A percentile compares a stretch with the other conserved stretches of the same genome.
Conservation (phyloP, 2,797 vertebrate species). For the Euthynnus affinis region DNA sequence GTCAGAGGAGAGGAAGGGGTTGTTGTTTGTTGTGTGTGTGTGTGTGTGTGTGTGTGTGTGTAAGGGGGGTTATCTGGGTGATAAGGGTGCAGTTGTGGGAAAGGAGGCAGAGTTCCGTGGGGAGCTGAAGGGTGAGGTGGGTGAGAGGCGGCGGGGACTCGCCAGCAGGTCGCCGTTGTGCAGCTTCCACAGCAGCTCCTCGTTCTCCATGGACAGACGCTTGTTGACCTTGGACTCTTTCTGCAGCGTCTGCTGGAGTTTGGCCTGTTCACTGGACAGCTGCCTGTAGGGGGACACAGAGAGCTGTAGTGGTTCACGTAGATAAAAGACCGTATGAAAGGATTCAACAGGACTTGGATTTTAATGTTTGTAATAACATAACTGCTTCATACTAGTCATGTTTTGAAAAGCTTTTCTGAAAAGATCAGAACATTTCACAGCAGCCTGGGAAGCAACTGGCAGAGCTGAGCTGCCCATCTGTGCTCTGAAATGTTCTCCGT, state of each 20-base stretch:
- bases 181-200: conserved; percentile 96
- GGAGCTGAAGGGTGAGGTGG: conserved; percentile 88
- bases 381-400: no score
- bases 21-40: neutral
- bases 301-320: neutral
- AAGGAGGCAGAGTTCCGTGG: conserved; percentile 90
- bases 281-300: conserved; percentile 86
- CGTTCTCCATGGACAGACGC: conserved; percentile 96
- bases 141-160: conserved; percentile 90
- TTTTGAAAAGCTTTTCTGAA: no score
- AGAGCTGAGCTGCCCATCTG: no score
- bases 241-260: conserved; percentile 93
- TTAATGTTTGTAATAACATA: neutral
- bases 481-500: neutral
- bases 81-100: conserved; percentile 85
- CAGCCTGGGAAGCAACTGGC: no score
- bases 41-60: no score
- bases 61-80: conserved; percentile 93
- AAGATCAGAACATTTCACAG: no score
- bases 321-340: neutral
- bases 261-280: conserved; percentile 92
- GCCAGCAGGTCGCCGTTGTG: conserved; percentile 94
- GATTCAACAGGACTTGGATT: neutral
- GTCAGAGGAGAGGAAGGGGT: neutral
- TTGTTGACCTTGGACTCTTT: conserved; percentile 98